phyloP scores from a whole-genome alignment of 1,140 invertebrate species.

The Antheraea mylitta region DNA sequence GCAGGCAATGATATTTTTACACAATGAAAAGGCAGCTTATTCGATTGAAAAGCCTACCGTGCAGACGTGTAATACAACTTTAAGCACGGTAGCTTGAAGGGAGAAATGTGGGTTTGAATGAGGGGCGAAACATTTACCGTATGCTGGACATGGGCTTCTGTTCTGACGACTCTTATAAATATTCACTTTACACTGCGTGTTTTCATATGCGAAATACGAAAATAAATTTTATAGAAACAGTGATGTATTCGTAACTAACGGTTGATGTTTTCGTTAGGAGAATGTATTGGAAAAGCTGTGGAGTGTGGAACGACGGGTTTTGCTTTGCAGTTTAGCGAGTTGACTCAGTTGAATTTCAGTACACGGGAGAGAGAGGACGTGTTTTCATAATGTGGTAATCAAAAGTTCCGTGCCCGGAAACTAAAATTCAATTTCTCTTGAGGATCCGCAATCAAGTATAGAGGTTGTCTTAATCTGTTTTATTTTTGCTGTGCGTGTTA shows the following conservation, averaged over 20 bases:
- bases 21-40: constrained; percentile 40
- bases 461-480: not conserved
- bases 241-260: constrained; percentile 27
- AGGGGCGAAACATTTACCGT: constrained; percentile 30
- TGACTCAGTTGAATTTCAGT: constrained; percentile 43
- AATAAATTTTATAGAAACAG: not conserved
- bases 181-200: not conserved
- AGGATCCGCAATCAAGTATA: constrained; percentile 23
- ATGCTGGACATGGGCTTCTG: not conserved
- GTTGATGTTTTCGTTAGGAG: not conserved
- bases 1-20: not conserved
- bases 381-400: constrained; percentile 35
- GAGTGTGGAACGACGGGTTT: constrained; percentile 16
- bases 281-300: constrained; percentile 12
- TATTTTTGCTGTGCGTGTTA: constrained; percentile 11
- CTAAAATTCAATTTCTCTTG: constrained; percentile 26
- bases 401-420: constrained; percentile 52
- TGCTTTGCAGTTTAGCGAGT: constrained; percentile 8
- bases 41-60: constrained; percentile 54
- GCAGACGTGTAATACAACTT: constrained; percentile 62
- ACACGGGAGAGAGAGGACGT: constrained; percentile 30
- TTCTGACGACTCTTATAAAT: not conserved
- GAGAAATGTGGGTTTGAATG: constrained; percentile 15
- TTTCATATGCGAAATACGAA: not conserved
- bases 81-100: constrained; percentile 43